Evolutionary conservation across 2,113 vertebrate species (phyloP).

Genomic region (Anguilla rostrata): DNA sequence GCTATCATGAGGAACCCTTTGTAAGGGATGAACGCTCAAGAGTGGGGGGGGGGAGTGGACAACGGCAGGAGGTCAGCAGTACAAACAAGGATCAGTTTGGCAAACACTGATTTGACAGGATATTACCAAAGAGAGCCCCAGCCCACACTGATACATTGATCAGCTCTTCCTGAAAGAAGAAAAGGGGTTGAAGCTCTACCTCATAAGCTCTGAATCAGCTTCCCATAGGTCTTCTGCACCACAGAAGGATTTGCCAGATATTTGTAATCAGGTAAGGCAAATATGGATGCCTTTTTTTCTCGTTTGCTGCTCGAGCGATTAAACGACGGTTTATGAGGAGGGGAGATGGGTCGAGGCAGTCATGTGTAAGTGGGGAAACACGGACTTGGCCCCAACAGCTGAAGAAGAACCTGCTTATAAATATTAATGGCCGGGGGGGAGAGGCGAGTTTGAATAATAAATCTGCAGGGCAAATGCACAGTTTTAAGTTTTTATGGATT

Average conservation of each 20-base stretch:
- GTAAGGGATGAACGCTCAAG: slow-evolving; percentile 84
- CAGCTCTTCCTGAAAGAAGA: slow-evolving; percentile 57
- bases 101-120: slow-evolving; percentile 73
- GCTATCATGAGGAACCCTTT: slow-evolving; percentile 81
- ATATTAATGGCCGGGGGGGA: slow-evolving; percentile 40
- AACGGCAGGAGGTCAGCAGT: slow-evolving; percentile 71
- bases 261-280: slow-evolving; percentile 90
- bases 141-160: slow-evolving; percentile 44
- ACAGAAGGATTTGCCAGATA: slow-evolving; percentile 76
- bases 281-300: slow-evolving; percentile 65
- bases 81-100: slow-evolving; percentile 76
- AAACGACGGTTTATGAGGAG: slow-evolving; percentile 63
- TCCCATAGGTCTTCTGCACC: slow-evolving; percentile 76
- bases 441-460: neutral
- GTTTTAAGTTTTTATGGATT: neutral
- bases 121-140: slow-evolving; percentile 64
- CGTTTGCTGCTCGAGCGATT: slow-evolving; percentile 62
- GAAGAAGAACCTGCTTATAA: slow-evolving; percentile 38
- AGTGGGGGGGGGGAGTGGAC: slow-evolving; percentile 43
- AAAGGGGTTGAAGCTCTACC: slow-evolving; percentile 50
- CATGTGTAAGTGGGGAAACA: slow-evolving; percentile 59
- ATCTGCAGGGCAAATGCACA: neutral
- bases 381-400: slow-evolving; percentile 12
- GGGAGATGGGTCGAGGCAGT: slow-evolving; percentile 54
- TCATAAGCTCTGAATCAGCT: slow-evolving; percentile 34